These are phyloP conservation scores for Pangasius krempfi DNA, from an alignment of 2,797 vertebrate genomes.

Conservation along the genomic window DNA sequence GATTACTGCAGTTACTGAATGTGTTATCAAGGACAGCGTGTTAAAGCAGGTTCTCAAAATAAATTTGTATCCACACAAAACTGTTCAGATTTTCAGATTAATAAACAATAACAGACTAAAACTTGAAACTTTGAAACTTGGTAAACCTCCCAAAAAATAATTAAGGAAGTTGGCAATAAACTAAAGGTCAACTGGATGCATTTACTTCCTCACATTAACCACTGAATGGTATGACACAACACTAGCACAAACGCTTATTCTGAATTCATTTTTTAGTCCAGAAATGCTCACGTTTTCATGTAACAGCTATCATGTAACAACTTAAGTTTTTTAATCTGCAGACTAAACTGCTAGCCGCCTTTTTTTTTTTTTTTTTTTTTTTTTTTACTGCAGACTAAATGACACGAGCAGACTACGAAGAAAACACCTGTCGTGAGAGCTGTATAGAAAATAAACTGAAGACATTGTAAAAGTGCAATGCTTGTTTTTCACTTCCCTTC, in stretches of 20 bases:
- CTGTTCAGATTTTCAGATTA: neutral
- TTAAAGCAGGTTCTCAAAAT: neutral
- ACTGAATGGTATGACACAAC: neutral
- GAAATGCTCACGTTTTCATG: neutral
- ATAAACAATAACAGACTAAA: neutral
- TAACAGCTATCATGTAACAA: neutral
- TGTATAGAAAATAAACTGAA: neutral
- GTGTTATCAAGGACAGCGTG: too few relatives aligned
- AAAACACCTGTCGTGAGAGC: neutral
- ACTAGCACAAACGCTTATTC: neutral
- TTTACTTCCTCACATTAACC: neutral
- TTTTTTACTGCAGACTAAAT: too few relatives aligned
- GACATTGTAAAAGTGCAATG: neutral
- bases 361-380: too few relatives aligned
- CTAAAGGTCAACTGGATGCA: neutral
- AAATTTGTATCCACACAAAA: too few relatives aligned
- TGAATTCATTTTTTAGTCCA: neutral
- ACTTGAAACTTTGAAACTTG: neutral
- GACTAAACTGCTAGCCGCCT: neutral
- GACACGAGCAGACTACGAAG: neutral
- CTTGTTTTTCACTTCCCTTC: slow-evolving; percentile 30
- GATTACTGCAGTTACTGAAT: neutral
- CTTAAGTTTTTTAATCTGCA: neutral
- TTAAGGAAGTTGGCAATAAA: neutral
- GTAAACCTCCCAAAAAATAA: neutral